Evolutionary conservation across 2,888 invertebrate genomes (phyloP).

Genomic region (Drosophila percnosoma): DNA sequence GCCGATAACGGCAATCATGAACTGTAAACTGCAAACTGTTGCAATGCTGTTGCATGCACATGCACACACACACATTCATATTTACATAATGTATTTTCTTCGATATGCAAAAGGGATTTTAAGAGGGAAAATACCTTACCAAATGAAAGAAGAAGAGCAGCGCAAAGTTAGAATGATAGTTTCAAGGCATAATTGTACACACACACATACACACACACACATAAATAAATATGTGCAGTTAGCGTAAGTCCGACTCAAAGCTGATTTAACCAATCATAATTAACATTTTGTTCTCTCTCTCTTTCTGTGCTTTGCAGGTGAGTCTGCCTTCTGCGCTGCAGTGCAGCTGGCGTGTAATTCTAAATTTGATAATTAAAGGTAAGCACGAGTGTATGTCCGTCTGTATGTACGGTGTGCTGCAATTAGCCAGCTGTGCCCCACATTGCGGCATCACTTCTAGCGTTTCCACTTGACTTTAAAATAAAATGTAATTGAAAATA

Average conservation of each 20-base stretch:
- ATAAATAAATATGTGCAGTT: background rate
- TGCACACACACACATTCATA: background rate
- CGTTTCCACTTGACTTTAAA: slow-evolving; percentile 3
- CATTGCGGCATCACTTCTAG: slow-evolving; percentile 34
- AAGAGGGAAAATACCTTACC: background rate
- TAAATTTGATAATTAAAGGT: slow-evolving; percentile 69
- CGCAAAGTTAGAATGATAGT: background rate
- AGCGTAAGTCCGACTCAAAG: slow-evolving; percentile 24
- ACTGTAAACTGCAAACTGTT: slow-evolving; percentile 50
- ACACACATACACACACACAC: background rate
- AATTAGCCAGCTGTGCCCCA: slow-evolving; percentile 66
- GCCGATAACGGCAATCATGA: slow-evolving; percentile 17
- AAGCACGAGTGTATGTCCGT: slow-evolving; percentile 13
- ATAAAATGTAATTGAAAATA: slow-evolving; percentile 36
- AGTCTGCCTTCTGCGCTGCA: slow-evolving; percentile 42
- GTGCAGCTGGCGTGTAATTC: slow-evolving; percentile 45
- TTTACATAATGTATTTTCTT: background rate
- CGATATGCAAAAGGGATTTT: background rate
- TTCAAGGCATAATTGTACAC: background rate
- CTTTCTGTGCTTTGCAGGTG: slow-evolving; percentile 67
- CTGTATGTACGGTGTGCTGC: slow-evolving; percentile 8
- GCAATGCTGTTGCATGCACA: slow-evolving; percentile 30
- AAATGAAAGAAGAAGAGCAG: background rate
- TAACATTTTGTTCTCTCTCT: slow-evolving; percentile 39
- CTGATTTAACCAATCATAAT: slow-evolving; percentile 36